Conservation (phyloP, 1,140 invertebrate species). For the Papilio dardanus region DNA sequence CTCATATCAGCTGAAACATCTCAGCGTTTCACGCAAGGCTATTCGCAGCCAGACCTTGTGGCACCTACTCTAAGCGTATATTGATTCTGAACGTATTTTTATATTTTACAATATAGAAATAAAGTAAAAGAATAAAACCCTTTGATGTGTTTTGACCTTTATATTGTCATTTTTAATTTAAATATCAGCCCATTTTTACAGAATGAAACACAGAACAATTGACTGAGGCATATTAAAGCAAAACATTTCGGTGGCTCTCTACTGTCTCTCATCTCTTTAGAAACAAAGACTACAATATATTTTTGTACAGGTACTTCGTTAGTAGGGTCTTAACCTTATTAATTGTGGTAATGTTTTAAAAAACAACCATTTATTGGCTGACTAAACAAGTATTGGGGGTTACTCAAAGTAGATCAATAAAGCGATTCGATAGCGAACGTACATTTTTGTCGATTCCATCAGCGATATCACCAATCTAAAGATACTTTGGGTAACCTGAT, state of each 20-base stretch:
- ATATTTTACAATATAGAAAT: slow-evolving; percentile 6
- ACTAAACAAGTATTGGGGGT: no score
- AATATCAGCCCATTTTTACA: neutral
- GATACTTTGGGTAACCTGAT: no score
- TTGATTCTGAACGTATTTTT: slow-evolving; percentile 11
- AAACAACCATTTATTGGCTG: no score
- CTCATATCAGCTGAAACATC: slow-evolving; percentile 8
- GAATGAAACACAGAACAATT: neutral
- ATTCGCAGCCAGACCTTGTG: slow-evolving; percentile 13
- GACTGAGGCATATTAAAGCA: neutral
- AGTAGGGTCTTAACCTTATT: neutral
- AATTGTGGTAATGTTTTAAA: no score
- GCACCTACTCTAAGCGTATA: slow-evolving; percentile 4
- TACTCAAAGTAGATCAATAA: no score
- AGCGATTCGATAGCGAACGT: no score
- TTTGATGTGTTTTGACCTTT: neutral
- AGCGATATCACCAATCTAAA: no score
- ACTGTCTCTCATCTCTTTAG: neutral
- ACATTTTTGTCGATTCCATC: no score
- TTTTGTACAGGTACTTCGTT: neutral
- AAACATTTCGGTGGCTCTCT: neutral
- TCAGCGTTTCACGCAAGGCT: slow-evolving; percentile 18
- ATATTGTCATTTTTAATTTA: neutral
- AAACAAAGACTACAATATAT: neutral
- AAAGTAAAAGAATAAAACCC: neutral